phyloP scores from a whole-genome alignment of 2,888 invertebrate species.

The Drosophila antonietae region DNA sequence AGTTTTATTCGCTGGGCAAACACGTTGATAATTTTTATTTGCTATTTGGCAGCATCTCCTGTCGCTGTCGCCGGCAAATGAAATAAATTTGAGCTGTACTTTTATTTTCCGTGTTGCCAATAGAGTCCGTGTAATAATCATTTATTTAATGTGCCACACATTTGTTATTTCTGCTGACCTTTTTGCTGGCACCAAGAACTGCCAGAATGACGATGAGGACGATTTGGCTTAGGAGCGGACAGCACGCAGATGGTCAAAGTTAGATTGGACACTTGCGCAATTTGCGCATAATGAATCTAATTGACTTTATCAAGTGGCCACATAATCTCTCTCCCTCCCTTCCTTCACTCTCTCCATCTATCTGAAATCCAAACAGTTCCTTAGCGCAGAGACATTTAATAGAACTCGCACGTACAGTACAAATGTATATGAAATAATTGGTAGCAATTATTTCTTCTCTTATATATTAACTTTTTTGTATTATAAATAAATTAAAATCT shows the following conservation, averaged over 20 bases:
- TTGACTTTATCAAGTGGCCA: conserved; percentile 76
- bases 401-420: neutral
- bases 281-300: conserved; percentile 81
- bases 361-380: neutral
- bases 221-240: conserved; percentile 28
- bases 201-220: neutral
- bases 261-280: conserved; percentile 81
- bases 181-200: conserved; percentile 26
- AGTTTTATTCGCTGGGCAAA: conserved; percentile 62
- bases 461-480: neutral
- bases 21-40: conserved; percentile 80
- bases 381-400: neutral
- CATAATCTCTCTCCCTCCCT: conserved; percentile 32
- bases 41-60: conserved; percentile 41
- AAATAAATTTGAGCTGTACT: conserved; percentile 71
- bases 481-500: neutral
- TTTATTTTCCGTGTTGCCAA: conserved; percentile 68
- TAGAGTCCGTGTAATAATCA: conserved; percentile 73
- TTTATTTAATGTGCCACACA: conserved; percentile 80
- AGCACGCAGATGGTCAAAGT: conserved; percentile 79
- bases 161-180: conserved; percentile 82
- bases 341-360: conserved; percentile 16
- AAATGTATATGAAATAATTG: neutral
- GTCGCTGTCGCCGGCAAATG: conserved; percentile 61
- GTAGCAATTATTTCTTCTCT: neutral